Evolutionary conservation across 2,113 vertebrate genomes (phyloP).

Genomic region (Platycercus adscitus): DNA sequence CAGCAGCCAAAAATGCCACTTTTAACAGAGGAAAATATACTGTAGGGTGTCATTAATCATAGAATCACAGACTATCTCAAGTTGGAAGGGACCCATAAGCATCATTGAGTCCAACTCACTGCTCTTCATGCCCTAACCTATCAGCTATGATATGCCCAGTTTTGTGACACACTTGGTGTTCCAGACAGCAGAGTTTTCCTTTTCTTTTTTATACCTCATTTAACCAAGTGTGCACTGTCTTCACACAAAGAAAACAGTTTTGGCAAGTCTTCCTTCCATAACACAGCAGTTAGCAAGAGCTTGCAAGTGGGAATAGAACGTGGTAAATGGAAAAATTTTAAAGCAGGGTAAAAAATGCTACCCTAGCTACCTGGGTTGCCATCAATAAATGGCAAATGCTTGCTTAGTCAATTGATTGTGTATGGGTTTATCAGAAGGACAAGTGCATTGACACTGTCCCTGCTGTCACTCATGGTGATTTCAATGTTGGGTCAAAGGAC

Average conservation of each 20-base stretch:
- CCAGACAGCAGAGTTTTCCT: not conserved
- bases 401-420: not conserved
- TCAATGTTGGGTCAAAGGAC: not conserved
- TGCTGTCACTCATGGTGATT: not conserved
- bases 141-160: not conserved
- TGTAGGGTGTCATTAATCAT: not conserved
- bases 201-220: not conserved
- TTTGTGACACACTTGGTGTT: not conserved
- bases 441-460: not conserved
- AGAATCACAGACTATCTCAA: not conserved
- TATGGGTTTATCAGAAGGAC: not conserved
- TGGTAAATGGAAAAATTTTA: not conserved
- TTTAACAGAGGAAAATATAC: not conserved
- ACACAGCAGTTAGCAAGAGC: not conserved
- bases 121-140: not conserved
- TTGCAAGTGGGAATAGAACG: not conserved
- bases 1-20: not conserved
- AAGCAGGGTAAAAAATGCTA: not conserved
- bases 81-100: not conserved
- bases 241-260: not conserved
- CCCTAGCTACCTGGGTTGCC: not conserved
- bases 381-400: not conserved
- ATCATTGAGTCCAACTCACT: not conserved
- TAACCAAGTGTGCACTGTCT: not conserved
- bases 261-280: not conserved